These are phyloP conservation scores for Himalopsyche anomala DNA, from an alignment of 2,888 invertebrate genomes.

Conservation along the genomic window DNA sequence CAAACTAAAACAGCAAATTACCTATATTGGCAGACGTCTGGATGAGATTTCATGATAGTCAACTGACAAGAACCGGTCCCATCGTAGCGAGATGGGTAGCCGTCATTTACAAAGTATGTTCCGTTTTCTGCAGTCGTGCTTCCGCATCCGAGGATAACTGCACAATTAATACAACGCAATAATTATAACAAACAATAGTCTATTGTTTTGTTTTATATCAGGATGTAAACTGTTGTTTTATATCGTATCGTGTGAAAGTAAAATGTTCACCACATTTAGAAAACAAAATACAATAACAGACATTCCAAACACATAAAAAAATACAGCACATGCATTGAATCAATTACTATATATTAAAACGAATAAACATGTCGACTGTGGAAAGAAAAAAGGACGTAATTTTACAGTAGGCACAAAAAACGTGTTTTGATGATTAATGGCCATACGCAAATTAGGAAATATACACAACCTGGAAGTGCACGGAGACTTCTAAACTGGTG, in stretches of 20 bases:
- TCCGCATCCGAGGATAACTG: conserved; percentile 89
- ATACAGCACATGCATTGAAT: too few relatives aligned
- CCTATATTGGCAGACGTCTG: conserved; percentile 91
- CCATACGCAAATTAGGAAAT: too few relatives aligned
- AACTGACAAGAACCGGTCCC: conserved; percentile 91
- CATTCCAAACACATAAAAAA: too few relatives aligned
- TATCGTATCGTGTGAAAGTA: not conserved
- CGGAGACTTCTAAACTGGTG: too few relatives aligned
- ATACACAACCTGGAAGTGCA: too few relatives aligned
- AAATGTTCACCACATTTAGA: conserved; percentile 15
- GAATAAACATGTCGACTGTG: too few relatives aligned
- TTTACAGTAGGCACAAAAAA: too few relatives aligned
- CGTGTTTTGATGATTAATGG: too few relatives aligned
- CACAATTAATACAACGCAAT: conserved; percentile 49
- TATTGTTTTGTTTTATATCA: too few relatives aligned
- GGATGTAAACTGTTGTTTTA: too few relatives aligned
- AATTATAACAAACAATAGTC: conserved; percentile 37
- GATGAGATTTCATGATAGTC: conserved; percentile 85
- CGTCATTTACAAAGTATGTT: conserved; percentile 90
- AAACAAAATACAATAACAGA: not conserved
- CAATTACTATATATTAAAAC: too few relatives aligned
- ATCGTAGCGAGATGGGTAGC: conserved; percentile 85
- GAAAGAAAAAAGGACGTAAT: too few relatives aligned
- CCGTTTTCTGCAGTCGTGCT: conserved; percentile 87
- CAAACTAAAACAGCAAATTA: conserved; percentile 67